These are phyloP conservation scores for Cyprinus carpio DNA, from an alignment of 2,113 vertebrate species.

Conservation along the genomic window DNA sequence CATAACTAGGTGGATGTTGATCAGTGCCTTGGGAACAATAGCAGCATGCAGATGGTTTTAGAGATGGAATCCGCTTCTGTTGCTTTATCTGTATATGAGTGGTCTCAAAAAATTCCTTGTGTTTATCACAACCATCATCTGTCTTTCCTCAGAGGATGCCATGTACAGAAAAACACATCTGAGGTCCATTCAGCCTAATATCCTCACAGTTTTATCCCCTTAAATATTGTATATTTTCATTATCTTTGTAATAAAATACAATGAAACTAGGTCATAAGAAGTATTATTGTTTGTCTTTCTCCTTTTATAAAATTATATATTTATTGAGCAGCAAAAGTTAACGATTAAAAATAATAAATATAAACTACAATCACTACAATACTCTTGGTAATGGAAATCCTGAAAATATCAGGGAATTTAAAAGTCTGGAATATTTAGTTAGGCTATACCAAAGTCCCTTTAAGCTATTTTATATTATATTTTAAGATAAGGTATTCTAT, in stretches of 20 bases:
- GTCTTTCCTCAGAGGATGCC: background rate
- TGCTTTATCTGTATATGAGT: slow-evolving; percentile 36
- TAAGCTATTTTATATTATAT: too few species aligned
- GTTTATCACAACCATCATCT: slow-evolving; percentile 7
- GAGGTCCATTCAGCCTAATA: background rate
- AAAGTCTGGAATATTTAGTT: background rate
- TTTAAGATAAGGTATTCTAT: too few species aligned
- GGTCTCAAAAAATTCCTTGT: slow-evolving; percentile 43
- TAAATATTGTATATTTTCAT: background rate
- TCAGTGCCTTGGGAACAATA: background rate
- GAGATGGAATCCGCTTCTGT: slow-evolving; percentile 30
- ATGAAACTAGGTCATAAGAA: background rate
- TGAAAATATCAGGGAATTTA: background rate
- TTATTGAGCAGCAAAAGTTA: background rate
- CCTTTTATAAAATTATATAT: background rate
- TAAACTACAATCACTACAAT: background rate
- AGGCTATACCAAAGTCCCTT: too few species aligned
- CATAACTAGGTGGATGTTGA: slow-evolving; percentile 7
- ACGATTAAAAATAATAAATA: background rate
- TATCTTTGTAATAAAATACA: slow-evolving; percentile 16
- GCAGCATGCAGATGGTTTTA: slow-evolving; percentile 27
- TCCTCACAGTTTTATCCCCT: background rate
- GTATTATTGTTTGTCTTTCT: background rate
- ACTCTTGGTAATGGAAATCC: background rate
- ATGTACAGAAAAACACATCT: background rate